A percentile compares a stretch with the other conserved stretches of the same genome.
Conservation (phyloP, 1,140 invertebrate species). For the Medauroidea extradentata region DNA sequence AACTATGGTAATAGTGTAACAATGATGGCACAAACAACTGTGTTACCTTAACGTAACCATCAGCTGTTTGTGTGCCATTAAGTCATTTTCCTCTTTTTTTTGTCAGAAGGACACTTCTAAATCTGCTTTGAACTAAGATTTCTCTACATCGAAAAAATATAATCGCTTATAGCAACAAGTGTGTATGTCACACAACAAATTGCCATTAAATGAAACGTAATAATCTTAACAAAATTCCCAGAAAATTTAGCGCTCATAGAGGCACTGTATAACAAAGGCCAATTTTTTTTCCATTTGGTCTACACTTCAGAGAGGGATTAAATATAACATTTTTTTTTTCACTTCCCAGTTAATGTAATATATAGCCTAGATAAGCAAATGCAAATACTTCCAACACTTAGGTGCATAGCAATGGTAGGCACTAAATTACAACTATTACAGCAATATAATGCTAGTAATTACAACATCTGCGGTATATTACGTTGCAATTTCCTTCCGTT, state of each 20-base stretch:
- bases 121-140: slow-evolving; percentile 10
- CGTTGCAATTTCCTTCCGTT: too few relatives aligned
- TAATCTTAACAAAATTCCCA: neutral
- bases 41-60: slow-evolving; percentile 1
- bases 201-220: neutral
- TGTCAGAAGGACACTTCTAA: slow-evolving; percentile 21
- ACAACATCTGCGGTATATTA: too few relatives aligned
- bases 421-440: too few relatives aligned
- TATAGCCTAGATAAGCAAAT: too few relatives aligned
- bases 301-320: too few relatives aligned
- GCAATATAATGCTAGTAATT: too few relatives aligned
- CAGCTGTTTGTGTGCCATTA: slow-evolving; percentile 14
- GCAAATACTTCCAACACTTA: too few relatives aligned
- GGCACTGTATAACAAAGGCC: neutral
- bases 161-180: slow-evolving; percentile 3
- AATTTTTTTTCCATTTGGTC: too few relatives aligned
- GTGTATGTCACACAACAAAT: neutral
- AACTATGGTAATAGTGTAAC: slow-evolving; percentile 13
- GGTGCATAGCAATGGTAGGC: too few relatives aligned
- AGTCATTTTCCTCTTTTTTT: slow-evolving; percentile 5
- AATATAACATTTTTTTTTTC: neutral
- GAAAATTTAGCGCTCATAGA: neutral
- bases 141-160: neutral
- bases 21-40: slow-evolving; percentile 10
- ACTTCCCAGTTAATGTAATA: neutral